A percentile compares a stretch with the other conserved stretches of the same genome.
These are phyloP conservation scores for Heliothis virescens DNA, from an alignment of 1,140 invertebrate genomes.

Conservation along the genomic window DNA sequence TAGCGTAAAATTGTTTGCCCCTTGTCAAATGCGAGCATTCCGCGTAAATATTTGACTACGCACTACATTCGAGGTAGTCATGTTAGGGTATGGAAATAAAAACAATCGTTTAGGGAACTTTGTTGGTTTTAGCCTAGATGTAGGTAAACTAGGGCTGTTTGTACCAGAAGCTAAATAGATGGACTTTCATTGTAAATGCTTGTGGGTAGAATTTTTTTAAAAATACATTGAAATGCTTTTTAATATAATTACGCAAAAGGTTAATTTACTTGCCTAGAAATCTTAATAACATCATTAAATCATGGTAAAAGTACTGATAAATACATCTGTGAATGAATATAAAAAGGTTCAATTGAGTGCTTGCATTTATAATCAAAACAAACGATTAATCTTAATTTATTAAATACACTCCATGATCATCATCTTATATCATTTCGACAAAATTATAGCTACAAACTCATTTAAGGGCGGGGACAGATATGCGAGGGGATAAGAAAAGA, in stretches of 20 bases:
- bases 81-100: conserved; percentile 46
- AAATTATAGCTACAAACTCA: conserved; percentile 33
- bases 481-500: conserved; percentile 44
- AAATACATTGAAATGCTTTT: too few relatives aligned
- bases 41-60: conserved; percentile 62
- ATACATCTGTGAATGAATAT: not conserved
- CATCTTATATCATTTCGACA: conserved; percentile 12
- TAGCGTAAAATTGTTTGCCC: conserved; percentile 61
- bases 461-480: conserved; percentile 35
- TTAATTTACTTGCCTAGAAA: too few relatives aligned
- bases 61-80: conserved; percentile 9
- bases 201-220: too few relatives aligned
- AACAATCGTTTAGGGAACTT: conserved; percentile 36
- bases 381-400: conserved; percentile 7
- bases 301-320: not conserved
- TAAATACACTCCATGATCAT: conserved; percentile 1
- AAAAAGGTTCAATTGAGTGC: too few relatives aligned
- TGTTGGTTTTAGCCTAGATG: not conserved
- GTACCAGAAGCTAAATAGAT: not conserved
- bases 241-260: too few relatives aligned
- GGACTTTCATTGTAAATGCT: too few relatives aligned
- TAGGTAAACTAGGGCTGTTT: not conserved
- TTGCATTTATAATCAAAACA: not conserved
- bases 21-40: conserved; percentile 54
- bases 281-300: too few relatives aligned